Evolutionary conservation across 2,113 vertebrate genomes (phyloP).

Genomic region (Clupea harengus): DNA sequence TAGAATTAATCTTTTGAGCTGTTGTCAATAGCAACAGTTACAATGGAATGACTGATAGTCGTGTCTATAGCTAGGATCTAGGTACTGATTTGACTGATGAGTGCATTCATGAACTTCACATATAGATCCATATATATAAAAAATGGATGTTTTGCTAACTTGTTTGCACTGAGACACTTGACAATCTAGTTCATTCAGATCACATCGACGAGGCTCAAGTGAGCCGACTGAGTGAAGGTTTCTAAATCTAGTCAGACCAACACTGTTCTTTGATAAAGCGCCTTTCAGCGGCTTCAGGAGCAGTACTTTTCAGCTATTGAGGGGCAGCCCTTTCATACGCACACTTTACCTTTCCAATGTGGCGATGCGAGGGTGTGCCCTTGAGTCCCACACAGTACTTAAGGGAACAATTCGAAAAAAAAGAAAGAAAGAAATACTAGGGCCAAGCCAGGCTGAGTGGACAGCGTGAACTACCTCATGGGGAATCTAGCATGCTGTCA

Average conservation of each 20-base stretch:
- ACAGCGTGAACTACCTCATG: constrained; percentile 9
- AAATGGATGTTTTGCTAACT: background rate
- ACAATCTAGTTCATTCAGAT: background rate
- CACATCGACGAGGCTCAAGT: background rate
- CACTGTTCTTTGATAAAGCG: background rate
- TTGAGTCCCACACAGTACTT: background rate
- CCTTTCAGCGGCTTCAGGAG: background rate
- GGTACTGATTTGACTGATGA: background rate
- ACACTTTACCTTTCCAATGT: background rate
- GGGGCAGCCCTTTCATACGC: background rate
- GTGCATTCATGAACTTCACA: background rate
- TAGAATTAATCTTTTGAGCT: no score
- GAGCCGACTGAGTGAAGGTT: background rate
- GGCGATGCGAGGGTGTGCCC: background rate
- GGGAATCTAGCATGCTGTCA: constrained; percentile 16
- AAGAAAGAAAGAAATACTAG: background rate
- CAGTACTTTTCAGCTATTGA: background rate
- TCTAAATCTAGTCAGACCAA: background rate
- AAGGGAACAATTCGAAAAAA: background rate
- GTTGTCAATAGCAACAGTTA: no score
- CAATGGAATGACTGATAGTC: no score
- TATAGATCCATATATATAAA: background rate
- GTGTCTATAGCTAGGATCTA: background rate
- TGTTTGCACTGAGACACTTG: background rate
- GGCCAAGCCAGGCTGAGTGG: background rate